Percentiles rank a stretch among this genome's conserved stretches.
phyloP scores from a whole-genome alignment of 2,888 invertebrate species.

The Cecidostiba fungosa region DNA sequence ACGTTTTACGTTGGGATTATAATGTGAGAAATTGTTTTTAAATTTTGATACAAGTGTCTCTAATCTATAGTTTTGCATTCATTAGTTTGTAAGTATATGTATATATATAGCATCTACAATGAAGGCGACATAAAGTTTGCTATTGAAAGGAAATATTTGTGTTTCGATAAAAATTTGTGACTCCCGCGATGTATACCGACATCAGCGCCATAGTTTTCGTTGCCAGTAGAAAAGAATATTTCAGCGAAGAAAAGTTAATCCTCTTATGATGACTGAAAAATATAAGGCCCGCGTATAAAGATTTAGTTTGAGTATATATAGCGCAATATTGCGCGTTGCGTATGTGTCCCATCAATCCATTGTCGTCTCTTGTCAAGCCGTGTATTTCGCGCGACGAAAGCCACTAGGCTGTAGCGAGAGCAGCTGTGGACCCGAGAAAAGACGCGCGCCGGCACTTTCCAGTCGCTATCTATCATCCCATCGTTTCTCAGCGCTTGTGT shows the following conservation, averaged over 20 bases:
- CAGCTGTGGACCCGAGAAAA: not conserved
- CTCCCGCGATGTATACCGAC: too few relatives aligned
- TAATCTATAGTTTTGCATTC: too few relatives aligned
- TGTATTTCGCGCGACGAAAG: slow-evolving; percentile 16
- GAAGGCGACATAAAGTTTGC: too few relatives aligned
- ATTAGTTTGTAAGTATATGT: too few relatives aligned
- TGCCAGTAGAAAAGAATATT: slow-evolving; percentile 18
- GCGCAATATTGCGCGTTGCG: slow-evolving; percentile 38
- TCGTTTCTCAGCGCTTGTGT: not conserved
- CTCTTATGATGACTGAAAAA: not conserved
- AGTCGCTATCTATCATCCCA: slow-evolving; percentile 60
- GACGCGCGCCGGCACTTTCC: slow-evolving; percentile 26
- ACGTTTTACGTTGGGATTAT: too few relatives aligned
- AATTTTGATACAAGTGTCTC: too few relatives aligned
- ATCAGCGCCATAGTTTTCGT: too few relatives aligned
- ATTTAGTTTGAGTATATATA: slow-evolving; percentile 50
- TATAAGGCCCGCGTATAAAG: not conserved
- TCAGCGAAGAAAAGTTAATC: not conserved
- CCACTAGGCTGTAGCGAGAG: not conserved
- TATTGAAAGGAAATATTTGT: too few relatives aligned
- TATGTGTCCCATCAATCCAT: slow-evolving; percentile 52
- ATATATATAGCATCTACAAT: too few relatives aligned
- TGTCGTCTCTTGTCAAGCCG: slow-evolving; percentile 39
- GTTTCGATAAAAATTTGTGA: too few relatives aligned
- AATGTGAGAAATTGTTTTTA: too few relatives aligned